Base-by-base conservation (phyloP, 2,797 vertebrate species). In the Phaenicophaeus curvirostris region DNA sequence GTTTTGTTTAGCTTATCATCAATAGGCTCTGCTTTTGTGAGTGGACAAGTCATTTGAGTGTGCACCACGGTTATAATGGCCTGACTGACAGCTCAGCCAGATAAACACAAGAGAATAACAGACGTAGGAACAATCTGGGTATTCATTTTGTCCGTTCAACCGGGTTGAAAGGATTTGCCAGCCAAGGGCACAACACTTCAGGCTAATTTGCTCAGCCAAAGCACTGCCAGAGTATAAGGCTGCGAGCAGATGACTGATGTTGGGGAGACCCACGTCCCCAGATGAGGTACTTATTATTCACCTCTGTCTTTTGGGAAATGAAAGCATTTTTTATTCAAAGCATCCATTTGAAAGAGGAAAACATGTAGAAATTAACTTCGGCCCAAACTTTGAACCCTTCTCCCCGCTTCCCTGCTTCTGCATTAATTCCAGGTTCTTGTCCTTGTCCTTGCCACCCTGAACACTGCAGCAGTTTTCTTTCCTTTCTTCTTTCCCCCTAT, bases 81-180 rank as follows among this genome's bases (percentile, higher is more conserved):
- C 97, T 98, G 98, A 98, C 97, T 98, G 97, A 98, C 96, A 97
- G 97, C 98, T 97, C 96, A 94, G 96, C 97, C 98, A 98, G 98
- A 98, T 98, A 98, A 98, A 99, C 98, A 98, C 96, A 90, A 80
- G 97, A 96, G 97, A 97, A 97, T 96, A 97, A 97, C 98, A 97
- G 97, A 95, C 95, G 46, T 86, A 89, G 95, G 96, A 97, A 98
- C 97, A 97, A 97, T 97, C 95, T 95, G 93, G 94, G 97, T 97
- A 98, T 99, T 99, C 98, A 98, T 97, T 97, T 96, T 98, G 98
- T 97, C 97, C 98, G 98, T 97, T 98, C 98, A 98, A 98, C 98
- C 98, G 97, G 93, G 96, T 97, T 97, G 97, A 98, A 98, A 98
- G 98, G 98, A 99, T 99, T 99, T 98, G 97, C 97, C 97, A 98